Evolutionary conservation across 2,797 vertebrate genomes (phyloP).

Genomic region (Uromys caudimaculatus): DNA sequence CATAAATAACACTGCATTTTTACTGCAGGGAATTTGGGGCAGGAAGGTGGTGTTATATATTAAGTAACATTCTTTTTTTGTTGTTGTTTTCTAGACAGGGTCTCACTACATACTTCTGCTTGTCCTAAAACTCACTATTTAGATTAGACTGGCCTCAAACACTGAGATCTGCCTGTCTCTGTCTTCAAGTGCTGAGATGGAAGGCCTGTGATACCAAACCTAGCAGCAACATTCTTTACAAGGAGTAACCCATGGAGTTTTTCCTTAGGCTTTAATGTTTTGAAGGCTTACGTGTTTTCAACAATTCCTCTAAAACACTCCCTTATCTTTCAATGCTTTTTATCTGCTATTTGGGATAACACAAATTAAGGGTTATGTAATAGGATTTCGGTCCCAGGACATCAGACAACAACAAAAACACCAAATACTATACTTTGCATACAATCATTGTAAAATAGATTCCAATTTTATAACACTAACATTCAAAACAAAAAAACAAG

Average conservation of each 20-base stretch:
- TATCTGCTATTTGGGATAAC: slow-evolving; percentile 38
- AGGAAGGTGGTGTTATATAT: slow-evolving; percentile 60
- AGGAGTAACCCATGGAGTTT: neutral
- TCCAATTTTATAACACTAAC: slow-evolving; percentile 20
- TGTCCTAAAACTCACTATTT: neutral
- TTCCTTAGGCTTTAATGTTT: neutral
- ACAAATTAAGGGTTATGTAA: slow-evolving; percentile 76
- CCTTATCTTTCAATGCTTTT: slow-evolving; percentile 18
- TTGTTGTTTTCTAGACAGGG: neutral
- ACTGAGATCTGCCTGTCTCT: neutral
- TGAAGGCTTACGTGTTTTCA: neutral
- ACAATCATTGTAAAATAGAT: slow-evolving; percentile 25
- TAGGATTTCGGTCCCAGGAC: slow-evolving; percentile 56
- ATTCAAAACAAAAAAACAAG: neutral
- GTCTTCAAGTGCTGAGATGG: neutral
- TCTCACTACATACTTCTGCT: neutral
- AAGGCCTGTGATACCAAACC: neutral
- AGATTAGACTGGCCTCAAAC: neutral
- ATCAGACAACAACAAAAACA: slow-evolving; percentile 32
- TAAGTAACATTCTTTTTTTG: slow-evolving; percentile 46
- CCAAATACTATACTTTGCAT: slow-evolving; percentile 38
- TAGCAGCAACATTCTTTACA: slow-evolving; percentile 34
- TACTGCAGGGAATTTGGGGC: slow-evolving; percentile 46
- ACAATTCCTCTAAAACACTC: slow-evolving; percentile 27
- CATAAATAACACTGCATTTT: slow-evolving; percentile 66